Evolutionary conservation across 1,140 invertebrate genomes (phyloP).

Genomic region (Wiebesia pumilae): DNA sequence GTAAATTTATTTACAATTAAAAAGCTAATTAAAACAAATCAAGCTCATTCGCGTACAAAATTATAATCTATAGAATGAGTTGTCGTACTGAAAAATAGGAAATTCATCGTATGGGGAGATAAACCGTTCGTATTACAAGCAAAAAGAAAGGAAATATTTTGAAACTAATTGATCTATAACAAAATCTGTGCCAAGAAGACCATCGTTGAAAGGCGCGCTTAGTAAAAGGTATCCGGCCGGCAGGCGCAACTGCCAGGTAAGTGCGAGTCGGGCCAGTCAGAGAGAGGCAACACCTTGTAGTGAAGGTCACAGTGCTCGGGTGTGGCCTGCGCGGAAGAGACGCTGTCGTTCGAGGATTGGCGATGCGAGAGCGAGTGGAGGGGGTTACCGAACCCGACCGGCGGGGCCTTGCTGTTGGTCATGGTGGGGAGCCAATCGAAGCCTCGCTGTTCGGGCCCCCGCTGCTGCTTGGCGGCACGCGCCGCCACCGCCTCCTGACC

Average conservation of each 20-base stretch:
- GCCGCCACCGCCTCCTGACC: constrained; percentile 63
- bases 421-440: constrained; percentile 62
- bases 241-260: constrained; percentile 39
- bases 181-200: constrained; percentile 31
- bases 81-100: no score
- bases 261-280: not conserved
- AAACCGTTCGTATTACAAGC: no score
- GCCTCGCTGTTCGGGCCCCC: constrained; percentile 45
- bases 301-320: constrained; percentile 68
- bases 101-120: no score
- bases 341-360: constrained; percentile 62
- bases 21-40: no score
- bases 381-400: constrained; percentile 57
- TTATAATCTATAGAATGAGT: no score
- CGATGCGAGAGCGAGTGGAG: constrained; percentile 58
- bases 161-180: constrained; percentile 34
- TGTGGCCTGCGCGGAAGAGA: constrained; percentile 65
- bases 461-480: constrained; percentile 56
- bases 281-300: constrained; percentile 66
- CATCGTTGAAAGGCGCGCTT: constrained; percentile 35
- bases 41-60: no score
- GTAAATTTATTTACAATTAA: no score
- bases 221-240: constrained; percentile 48
- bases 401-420: not conserved
- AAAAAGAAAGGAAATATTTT: constrained; percentile 10